A percentile compares a stretch with the other conserved stretches of the same genome.
phyloP scores from a whole-genome alignment of 2,888 invertebrate genomes.

The Noctua janthe region DNA sequence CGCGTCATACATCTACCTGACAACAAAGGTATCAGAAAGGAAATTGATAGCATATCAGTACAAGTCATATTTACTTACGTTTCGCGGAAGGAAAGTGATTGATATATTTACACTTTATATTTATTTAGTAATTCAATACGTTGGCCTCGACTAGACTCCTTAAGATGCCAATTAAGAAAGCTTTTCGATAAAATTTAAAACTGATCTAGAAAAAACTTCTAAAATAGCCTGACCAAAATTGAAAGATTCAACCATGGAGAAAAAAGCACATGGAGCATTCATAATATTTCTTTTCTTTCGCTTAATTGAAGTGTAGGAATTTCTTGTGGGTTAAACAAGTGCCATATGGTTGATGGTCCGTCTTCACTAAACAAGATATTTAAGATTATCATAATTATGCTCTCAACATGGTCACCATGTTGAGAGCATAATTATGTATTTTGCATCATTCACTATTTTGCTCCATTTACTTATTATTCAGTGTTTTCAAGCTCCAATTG shows the following conservation, averaged over 20 bases:
- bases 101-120: constrained; percentile 18
- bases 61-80: constrained; percentile 27
- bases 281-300: not conserved
- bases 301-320: not conserved
- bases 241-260: not conserved
- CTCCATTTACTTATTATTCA: constrained; percentile 32
- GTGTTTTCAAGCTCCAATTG: constrained; percentile 29
- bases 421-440: not conserved
- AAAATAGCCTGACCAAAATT: not conserved
- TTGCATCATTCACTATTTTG: constrained; percentile 1
- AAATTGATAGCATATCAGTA: constrained; percentile 42
- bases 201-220: not conserved
- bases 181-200: not conserved
- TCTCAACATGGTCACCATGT: too few relatives aligned
- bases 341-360: not conserved
- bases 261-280: not conserved
- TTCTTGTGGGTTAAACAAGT: not conserved
- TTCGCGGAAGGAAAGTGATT: constrained; percentile 37
- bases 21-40: constrained; percentile 34
- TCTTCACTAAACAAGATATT: not conserved
- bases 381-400: not conserved
- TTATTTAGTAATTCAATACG: constrained; percentile 10
- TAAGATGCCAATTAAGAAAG: not conserved
- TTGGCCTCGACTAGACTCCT: constrained; percentile 7
- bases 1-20: not conserved